Percentiles rank a stretch among this genome's conserved stretches.
Evolutionary conservation across 2,888 invertebrate genomes (phyloP).

Genomic region (Ariolimax columbianus): DNA sequence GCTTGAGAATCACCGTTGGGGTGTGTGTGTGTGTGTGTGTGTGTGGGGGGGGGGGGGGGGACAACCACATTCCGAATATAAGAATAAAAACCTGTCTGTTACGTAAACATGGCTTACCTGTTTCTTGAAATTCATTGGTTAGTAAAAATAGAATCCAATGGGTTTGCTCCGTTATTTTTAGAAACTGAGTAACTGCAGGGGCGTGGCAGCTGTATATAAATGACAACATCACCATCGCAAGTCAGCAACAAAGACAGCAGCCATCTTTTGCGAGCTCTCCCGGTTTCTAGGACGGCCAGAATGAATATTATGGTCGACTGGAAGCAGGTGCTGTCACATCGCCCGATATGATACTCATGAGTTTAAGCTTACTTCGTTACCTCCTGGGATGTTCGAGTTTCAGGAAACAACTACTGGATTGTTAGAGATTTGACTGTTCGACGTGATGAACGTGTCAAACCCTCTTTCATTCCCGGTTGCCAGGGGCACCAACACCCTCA

Average conservation of each 20-base stretch:
- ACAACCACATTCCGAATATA: too few relatives aligned
- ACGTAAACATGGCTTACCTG: too few relatives aligned
- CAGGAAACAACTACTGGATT: conserved; percentile 46
- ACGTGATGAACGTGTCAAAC: conserved; percentile 14
- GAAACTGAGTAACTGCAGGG: background rate
- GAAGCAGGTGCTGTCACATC: conserved; percentile 56
- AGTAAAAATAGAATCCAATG: background rate
- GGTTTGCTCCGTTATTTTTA: conserved; percentile 1
- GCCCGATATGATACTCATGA: conserved; percentile 4
- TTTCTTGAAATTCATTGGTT: too few relatives aligned
- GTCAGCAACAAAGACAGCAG: background rate
- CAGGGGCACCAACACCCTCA: conserved; percentile 46
- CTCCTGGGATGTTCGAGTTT: conserved; percentile 52
- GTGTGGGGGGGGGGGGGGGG: too few relatives aligned
- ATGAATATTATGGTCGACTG: conserved; percentile 46
- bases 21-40: too few relatives aligned
- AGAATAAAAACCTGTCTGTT: too few relatives aligned
- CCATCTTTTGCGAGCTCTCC: background rate
- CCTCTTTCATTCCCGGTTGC: conserved; percentile 53
- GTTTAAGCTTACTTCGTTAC: conserved; percentile 55
- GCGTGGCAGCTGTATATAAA: background rate
- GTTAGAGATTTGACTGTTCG: conserved; percentile 31
- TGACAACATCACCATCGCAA: background rate
- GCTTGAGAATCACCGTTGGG: too few relatives aligned
- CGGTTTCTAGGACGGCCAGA: conserved; percentile 27